Percentiles rank a stretch among this genome's conserved stretches.
Conservation (phyloP, 2,888 invertebrate species). For the Oasisia sp. region DNA sequence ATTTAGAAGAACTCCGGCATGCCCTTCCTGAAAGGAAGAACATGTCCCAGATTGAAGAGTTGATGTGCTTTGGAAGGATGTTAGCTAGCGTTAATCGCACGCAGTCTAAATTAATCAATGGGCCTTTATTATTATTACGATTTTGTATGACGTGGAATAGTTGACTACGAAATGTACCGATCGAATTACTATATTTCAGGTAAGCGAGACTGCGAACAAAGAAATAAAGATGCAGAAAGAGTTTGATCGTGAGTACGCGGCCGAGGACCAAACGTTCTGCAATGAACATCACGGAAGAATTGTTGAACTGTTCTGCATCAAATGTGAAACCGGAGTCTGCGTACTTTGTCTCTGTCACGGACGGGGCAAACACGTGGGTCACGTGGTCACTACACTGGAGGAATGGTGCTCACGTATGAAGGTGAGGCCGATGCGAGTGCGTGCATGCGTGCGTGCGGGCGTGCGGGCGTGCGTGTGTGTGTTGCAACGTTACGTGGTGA, state of each 20-base stretch:
- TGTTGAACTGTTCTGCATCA: not conserved
- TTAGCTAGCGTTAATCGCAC: too few relatives aligned
- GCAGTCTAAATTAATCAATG: too few relatives aligned
- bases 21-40: too few relatives aligned
- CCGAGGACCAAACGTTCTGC: not conserved
- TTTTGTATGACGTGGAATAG: too few relatives aligned
- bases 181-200: not conserved
- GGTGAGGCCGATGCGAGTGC: not conserved
- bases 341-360: not conserved
- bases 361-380: not conserved
- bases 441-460: too few relatives aligned
- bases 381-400: not conserved
- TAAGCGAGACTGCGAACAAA: not conserved
- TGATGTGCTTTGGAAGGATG: too few relatives aligned
- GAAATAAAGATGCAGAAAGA: not conserved
- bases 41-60: too few relatives aligned
- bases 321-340: not conserved
- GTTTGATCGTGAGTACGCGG: not conserved
- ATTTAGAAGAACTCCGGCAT: too few relatives aligned
- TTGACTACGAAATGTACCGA: not conserved
- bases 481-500: too few relatives aligned
- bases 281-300: not conserved
- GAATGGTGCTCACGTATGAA: slow-evolving; percentile 1
- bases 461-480: too few relatives aligned
- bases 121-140: too few relatives aligned